Evolutionary conservation across 1,140 invertebrate genomes (phyloP), one percentile per base, ranked within the genome.

Genomic region (Eulimnadia texana): DNA sequence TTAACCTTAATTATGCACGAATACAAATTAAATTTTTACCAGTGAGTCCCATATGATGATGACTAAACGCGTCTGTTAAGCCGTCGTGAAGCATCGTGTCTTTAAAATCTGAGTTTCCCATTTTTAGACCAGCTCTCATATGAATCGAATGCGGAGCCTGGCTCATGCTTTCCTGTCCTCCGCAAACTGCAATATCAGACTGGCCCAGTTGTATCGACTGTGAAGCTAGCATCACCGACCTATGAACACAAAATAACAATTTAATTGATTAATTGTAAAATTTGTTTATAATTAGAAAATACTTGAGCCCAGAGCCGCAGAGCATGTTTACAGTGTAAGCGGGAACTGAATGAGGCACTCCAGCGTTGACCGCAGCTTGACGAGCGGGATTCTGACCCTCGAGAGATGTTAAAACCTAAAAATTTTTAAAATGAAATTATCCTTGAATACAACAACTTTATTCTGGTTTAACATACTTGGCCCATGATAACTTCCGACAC

Each of bases 151-250:
- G 90, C 6, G 84, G 84, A 3, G 87, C 80, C 70, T 81, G 77
- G 63, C 84, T 88, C 90, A 93, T 93, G 66, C 72, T 86, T 74
- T 93, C 90, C 75, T 90, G 86, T 1, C 90, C 90, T 33, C 88
- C 89, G 68, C 83, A 84, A 50, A 93, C 77, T 3, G 90, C 79
- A 57, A 91, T 74, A 20, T 80, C 72, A 29, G 80, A 76, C 69
- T 90, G 85, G 2, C 83, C 85, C 62, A 72, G 71, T 66, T 79
- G 77, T 61, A 93, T 86, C 10, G 85, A 78, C 68, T 86, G 80
- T 66, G 79, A 83, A 50, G 79, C 89, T 65, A 82, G 71, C 13
- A 74, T 73, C 25, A 92, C 80, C 59, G 86, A 76, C 70, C 84
- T 88, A 61, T 20, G 49, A 61, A n/a, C 50, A 58, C 60, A 58